phyloP scores from a whole-genome alignment of 1,140 invertebrate genomes.

The Diuraphis noxia region DNA sequence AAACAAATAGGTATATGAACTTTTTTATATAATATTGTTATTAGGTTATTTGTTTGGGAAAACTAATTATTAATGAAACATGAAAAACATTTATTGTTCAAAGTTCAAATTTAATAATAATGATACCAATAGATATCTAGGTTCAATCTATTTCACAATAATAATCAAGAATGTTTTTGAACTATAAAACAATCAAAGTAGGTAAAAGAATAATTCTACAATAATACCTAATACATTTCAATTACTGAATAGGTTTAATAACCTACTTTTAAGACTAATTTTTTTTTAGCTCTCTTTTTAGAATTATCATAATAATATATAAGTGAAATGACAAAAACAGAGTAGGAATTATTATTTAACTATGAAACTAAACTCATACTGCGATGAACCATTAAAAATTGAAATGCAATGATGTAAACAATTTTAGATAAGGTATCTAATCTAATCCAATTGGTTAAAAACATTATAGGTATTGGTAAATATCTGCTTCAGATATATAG shows the following conservation, averaged over 20 bases:
- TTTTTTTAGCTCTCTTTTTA: background rate
- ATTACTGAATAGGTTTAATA: background rate
- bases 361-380: background rate
- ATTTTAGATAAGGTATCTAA: background rate
- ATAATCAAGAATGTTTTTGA: background rate
- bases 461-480: background rate
- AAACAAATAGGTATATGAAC: background rate
- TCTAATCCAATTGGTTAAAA: background rate
- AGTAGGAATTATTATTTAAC: background rate
- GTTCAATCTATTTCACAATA: background rate
- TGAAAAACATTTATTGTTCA: background rate
- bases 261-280: background rate
- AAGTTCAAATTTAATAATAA: background rate
- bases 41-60: background rate
- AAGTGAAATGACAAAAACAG: background rate
- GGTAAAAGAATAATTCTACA: background rate
- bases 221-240: background rate
- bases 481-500: background rate
- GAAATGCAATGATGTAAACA: background rate
- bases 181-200: background rate
- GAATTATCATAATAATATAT: too few species aligned
- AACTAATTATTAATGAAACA: background rate
- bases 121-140: background rate
- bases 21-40: background rate
- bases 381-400: background rate